Percentiles rank a stretch among this genome's conserved stretches.
Conservation (phyloP, 2,888 invertebrate genomes). For the Oxyteleia sp. region DNA sequence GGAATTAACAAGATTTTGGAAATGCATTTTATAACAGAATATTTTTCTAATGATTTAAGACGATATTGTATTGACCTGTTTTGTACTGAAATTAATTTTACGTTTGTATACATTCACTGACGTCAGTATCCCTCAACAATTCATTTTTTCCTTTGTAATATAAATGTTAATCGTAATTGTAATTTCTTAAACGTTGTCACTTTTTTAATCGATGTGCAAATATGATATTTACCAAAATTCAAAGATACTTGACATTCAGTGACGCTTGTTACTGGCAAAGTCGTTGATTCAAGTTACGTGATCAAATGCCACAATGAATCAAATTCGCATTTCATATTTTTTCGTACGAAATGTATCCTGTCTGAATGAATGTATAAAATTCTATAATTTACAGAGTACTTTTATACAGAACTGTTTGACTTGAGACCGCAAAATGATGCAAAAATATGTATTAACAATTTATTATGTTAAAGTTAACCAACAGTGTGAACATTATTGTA, state of each 20-base stretch:
- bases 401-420: conserved; percentile 49
- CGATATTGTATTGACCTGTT: too few relatives aligned
- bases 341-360: conserved; percentile 27
- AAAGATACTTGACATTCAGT: conserved; percentile 17
- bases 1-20: not conserved
- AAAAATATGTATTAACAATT: conserved; percentile 29
- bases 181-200: not conserved
- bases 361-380: conserved; percentile 43
- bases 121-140: not conserved
- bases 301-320: conserved; percentile 52
- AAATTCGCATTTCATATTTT: conserved; percentile 58
- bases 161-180: conserved; percentile 3
- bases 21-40: not conserved
- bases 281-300: conserved; percentile 40
- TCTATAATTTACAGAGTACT: conserved; percentile 52
- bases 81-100: not conserved
- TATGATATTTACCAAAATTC: conserved; percentile 10
- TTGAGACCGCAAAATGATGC: conserved; percentile 1
- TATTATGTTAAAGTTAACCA: conserved; percentile 52
- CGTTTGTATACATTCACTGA: not conserved
- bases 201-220: conserved; percentile 32
- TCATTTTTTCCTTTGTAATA: not conserved
- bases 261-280: conserved; percentile 29
- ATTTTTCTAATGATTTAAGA: conserved; percentile 1
- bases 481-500: not conserved